These are phyloP conservation scores for Pollenia labialis DNA, from an alignment of 2,888 invertebrate species.

Conservation along the genomic window DNA sequence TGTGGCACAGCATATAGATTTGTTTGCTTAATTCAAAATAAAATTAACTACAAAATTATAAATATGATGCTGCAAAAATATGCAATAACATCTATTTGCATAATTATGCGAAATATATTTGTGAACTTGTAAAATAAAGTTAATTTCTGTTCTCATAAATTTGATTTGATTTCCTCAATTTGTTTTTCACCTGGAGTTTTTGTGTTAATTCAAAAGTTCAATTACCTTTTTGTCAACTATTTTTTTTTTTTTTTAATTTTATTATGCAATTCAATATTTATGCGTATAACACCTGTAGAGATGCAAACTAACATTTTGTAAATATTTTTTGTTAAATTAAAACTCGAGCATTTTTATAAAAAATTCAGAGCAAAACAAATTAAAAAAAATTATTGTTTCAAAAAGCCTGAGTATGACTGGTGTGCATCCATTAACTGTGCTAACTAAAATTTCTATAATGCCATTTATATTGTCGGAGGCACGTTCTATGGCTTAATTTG, in stretches of 20 bases:
- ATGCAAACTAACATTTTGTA: neutral
- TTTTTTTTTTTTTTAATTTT: neutral
- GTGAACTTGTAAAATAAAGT: neutral
- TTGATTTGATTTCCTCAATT: conserved; percentile 20
- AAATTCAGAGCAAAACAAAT: neutral
- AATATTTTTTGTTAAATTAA: neutral
- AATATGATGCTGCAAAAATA: too few species aligned
- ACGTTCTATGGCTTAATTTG: conserved; percentile 68
- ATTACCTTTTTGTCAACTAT: conserved; percentile 28
- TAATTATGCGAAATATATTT: neutral
- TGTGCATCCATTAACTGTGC: conserved; percentile 62
- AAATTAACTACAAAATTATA: too few species aligned
- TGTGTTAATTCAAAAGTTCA: conserved; percentile 34
- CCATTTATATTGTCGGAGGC: conserved; percentile 65
- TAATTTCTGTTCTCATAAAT: conserved; percentile 27
- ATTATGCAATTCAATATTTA: conserved; percentile 32
- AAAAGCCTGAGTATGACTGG: conserved; percentile 1
- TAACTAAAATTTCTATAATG: conserved; percentile 64
- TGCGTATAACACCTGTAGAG: neutral
- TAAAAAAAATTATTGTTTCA: conserved; percentile 31
- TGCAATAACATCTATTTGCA: neutral
- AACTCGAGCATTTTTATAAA: neutral
- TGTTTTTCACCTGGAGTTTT: conserved; percentile 3
- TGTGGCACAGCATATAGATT: too few species aligned
- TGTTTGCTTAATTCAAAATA: too few species aligned